A percentile compares a stretch with the other conserved stretches of the same genome.
Evolutionary conservation across 2,888 invertebrate species (phyloP).

Genomic region (Dioctria rufipes): DNA sequence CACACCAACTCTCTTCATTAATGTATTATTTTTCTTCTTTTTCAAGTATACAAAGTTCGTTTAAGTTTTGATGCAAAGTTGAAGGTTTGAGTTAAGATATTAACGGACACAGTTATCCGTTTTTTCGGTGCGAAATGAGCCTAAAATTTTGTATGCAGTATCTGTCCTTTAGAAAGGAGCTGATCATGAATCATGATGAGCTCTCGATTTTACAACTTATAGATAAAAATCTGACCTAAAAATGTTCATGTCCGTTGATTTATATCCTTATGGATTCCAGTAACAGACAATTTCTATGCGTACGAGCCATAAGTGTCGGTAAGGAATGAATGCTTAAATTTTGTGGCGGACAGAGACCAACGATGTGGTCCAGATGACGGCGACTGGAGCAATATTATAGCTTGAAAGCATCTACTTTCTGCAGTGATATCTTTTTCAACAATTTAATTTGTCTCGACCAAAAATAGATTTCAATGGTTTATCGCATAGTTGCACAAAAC

Average conservation of each 20-base stretch:
- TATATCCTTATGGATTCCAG: constrained; percentile 26
- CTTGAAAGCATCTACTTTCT: constrained; percentile 21
- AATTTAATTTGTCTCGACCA: constrained; percentile 19
- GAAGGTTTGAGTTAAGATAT: background rate
- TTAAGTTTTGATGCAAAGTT: background rate
- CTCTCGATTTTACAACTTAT: constrained; percentile 33
- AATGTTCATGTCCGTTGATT: constrained; percentile 32
- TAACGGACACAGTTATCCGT: background rate
- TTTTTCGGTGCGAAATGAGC: background rate
- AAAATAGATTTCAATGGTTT: constrained; percentile 16
- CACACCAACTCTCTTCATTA: constrained; percentile 15
- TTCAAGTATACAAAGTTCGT: background rate
- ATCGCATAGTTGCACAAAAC: background rate
- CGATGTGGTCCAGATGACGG: constrained; percentile 31
- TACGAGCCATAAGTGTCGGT: background rate
- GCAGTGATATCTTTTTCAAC: constrained; percentile 10
- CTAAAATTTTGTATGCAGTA: constrained; percentile 11
- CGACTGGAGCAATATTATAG: constrained; percentile 28
- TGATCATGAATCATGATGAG: constrained; percentile 40
- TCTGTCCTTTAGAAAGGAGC: background rate
- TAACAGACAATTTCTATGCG: constrained; percentile 17
- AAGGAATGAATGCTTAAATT: constrained; percentile 33
- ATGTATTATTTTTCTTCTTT: constrained; percentile 29
- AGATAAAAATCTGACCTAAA: constrained; percentile 43
- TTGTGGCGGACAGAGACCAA: constrained; percentile 2